These are phyloP conservation scores for Drosophila murphyi DNA, from an alignment of 1,140 invertebrate genomes.

Conservation along the genomic window DNA sequence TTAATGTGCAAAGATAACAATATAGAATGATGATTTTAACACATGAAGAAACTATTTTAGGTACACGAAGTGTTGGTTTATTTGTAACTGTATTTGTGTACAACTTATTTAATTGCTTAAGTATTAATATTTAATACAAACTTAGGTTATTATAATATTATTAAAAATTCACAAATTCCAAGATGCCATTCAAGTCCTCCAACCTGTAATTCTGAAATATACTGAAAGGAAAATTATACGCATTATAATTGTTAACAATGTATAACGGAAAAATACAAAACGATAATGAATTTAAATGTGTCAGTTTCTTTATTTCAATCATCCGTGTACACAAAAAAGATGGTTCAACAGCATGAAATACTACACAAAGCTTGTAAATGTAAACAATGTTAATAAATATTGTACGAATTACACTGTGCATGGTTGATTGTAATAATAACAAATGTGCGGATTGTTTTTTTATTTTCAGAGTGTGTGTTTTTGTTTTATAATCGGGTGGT, in stretches of 20 bases:
- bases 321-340: constrained; percentile 70
- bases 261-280: constrained; percentile 11
- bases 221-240: too few relatives aligned
- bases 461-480: constrained; percentile 2
- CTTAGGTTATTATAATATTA: too few relatives aligned
- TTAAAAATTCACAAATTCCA: too few relatives aligned
- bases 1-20: too few relatives aligned
- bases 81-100: too few relatives aligned
- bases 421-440: constrained; percentile 26
- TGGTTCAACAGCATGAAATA: constrained; percentile 71
- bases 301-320: constrained; percentile 78
- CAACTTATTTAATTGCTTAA: too few relatives aligned
- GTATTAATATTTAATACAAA: too few relatives aligned
- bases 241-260: too few relatives aligned
- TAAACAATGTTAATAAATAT: constrained; percentile 81
- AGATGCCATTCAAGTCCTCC: too few relatives aligned
- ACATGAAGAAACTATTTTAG: too few relatives aligned
- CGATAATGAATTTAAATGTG: constrained; percentile 58
- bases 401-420: constrained; percentile 67
- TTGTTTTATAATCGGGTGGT: constrained; percentile 23
- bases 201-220: neutral
- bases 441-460: constrained; percentile 29
- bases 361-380: constrained; percentile 69
- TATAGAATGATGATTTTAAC: too few relatives aligned
- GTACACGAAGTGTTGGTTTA: too few relatives aligned